Base-by-base conservation (phyloP, 1,140 invertebrate species). In the Brachionus plicatilis region DNA sequence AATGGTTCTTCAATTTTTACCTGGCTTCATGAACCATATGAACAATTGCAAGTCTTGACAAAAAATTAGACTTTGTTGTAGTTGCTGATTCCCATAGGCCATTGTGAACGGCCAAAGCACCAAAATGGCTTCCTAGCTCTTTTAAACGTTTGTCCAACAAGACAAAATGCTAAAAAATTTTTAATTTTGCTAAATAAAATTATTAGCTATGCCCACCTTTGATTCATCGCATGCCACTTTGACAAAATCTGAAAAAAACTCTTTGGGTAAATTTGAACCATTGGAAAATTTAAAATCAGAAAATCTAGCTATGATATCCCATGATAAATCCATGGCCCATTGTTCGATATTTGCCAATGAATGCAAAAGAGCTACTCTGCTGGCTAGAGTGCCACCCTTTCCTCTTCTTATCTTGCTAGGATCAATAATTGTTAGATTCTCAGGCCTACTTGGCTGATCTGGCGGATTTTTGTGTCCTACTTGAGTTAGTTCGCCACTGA, bases 261-360 rank as follows among this genome's bases (percentile, higher is more conserved):
- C 85, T 17, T 75, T 83, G 4, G 86, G 86, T 12, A 86, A 72
- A 47, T 11, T 37, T 41, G 43, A 45, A 7, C 60, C 84, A 27
- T 82, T 50, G 7, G 84, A 70, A 82, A 82, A 82, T 29, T 47
- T 84, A 17, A 84, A 41, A 29, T 53, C 7, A 4, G 82, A 17
- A 79, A 86, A 86, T 43, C 86, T 83, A 11, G 85, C 84, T n/a
- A 86, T 79, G 9, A 86, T 85, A 53, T 86, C 86, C 86, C 86
- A 86, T 5, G 85, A 85, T 33, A 86, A 76, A 70, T 86, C 86
- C 29, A 86, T 85, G 20, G 86, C 86, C 86, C 86, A 86, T 37
- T 86, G 86, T 68, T 86, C 86, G 66, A 86, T 86, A 53, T 86
- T 86, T 20, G 86, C 86, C 66, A 86, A 47, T n/a, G 86, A 85